phyloP scores from a whole-genome alignment of 2,888 invertebrate genomes.

The Dasypolia templi region DNA sequence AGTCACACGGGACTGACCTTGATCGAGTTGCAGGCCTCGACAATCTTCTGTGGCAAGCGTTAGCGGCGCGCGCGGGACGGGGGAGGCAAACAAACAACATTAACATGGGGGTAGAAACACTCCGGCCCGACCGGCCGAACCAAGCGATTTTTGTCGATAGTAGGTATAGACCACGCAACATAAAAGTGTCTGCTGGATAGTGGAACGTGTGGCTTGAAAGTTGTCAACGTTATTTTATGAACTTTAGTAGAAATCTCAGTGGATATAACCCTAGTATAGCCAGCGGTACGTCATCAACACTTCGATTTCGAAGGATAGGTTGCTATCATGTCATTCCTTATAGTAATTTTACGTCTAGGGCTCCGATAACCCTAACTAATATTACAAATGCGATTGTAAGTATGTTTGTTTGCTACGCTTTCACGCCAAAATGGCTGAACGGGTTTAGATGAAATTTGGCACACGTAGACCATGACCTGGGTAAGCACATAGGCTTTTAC shows the following conservation, averaged over 20 bases:
- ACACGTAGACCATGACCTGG: no score
- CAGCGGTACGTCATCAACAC: neutral
- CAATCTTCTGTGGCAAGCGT: conserved; percentile 94
- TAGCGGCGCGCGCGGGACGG: conserved; percentile 81
- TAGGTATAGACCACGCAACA: conserved; percentile 59
- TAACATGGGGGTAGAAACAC: conserved; percentile 73
- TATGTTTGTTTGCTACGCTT: no score
- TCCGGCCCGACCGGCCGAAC: conserved; percentile 42
- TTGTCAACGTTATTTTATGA: conserved; percentile 47
- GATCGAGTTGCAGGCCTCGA: conserved; percentile 98
- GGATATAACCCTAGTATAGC: neutral
- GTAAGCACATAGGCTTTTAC: no score
- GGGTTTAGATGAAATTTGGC: no score
- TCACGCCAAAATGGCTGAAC: no score
- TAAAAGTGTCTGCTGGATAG: conserved; percentile 53
- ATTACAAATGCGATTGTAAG: no score
- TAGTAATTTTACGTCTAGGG: no score
- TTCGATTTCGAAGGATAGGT: neutral
- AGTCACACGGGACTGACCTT: conserved; percentile 92
- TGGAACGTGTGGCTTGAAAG: conserved; percentile 28
- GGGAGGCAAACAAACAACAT: conserved; percentile 86
- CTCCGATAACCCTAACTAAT: no score
- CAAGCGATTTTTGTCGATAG: conserved; percentile 39
- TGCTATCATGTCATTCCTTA: neutral
- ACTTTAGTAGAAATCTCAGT: neutral